Conservation (phyloP, 2,888 invertebrate genomes). For the Vanessa cardui region DNA sequence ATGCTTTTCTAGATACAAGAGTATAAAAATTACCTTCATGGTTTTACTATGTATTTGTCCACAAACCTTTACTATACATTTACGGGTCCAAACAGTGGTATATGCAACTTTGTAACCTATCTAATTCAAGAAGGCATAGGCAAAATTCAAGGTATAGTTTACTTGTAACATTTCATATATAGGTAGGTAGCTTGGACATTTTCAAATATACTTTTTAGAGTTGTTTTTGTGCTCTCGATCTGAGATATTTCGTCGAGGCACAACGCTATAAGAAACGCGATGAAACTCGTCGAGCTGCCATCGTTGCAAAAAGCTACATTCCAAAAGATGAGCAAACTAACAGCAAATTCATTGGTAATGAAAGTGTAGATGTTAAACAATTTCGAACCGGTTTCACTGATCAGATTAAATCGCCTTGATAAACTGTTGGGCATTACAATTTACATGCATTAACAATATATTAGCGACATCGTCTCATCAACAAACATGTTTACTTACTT, state of each 20-base stretch:
- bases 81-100: no score
- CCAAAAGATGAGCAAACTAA: constrained; percentile 46
- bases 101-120: no score
- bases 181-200: not conserved
- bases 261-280: constrained; percentile 50
- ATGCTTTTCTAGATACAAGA: no score
- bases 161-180: no score
- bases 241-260: constrained; percentile 45
- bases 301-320: constrained; percentile 62
- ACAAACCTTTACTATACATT: no score
- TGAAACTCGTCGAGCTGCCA: constrained; percentile 52
- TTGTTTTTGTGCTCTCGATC: constrained; percentile 51
- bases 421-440: constrained; percentile 12
- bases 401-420: constrained; percentile 37
- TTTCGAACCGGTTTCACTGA: constrained; percentile 44
- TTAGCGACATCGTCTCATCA: not conserved
- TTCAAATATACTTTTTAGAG: not conserved
- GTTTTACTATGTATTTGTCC: no score
- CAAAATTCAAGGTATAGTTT: no score
- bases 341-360: constrained; percentile 53
- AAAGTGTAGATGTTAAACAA: constrained; percentile 55
- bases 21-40: no score
- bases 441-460: not conserved
- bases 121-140: no score
- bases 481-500: not conserved